Evolutionary conservation across 92 coral and sea anemone species (phyloP).

Genomic region (Zoanthus gigantus): DNA sequence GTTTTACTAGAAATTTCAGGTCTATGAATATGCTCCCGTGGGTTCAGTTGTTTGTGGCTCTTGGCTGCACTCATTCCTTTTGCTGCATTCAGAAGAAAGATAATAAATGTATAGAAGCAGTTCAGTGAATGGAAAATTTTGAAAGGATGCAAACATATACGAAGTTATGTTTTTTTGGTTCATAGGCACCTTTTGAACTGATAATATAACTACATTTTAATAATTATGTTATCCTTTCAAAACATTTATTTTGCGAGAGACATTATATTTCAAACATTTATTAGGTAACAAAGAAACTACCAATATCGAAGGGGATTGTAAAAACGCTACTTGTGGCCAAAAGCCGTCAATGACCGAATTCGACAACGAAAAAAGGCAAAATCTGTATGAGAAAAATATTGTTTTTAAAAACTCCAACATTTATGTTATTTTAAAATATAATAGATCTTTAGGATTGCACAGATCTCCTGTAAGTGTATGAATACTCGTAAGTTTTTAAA

Average conservation of each 20-base stretch:
- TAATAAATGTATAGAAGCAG: too few species aligned
- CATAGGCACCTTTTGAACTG: too few species aligned
- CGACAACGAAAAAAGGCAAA: neutral
- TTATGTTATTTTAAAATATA: neutral
- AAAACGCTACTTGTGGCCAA: neutral
- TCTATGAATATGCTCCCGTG: conserved; percentile 3
- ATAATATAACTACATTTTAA: too few species aligned
- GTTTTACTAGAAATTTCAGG: conserved; percentile 18
- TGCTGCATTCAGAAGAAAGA: neutral
- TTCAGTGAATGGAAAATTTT: too few species aligned
- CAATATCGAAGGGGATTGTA: neutral
- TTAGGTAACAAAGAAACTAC: conserved; percentile 12
- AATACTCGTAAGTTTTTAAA: conserved; percentile 1
- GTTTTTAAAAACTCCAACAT: conserved; percentile 12
- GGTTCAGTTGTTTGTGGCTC: conserved; percentile 13
- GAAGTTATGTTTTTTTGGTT: too few species aligned
- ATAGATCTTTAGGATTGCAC: neutral
- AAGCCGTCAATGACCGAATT: conserved; percentile 9
- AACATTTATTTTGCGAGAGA: neutral
- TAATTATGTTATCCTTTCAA: too few species aligned
- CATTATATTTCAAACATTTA: neutral
- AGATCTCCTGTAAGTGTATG: neutral
- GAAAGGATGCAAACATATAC: too few species aligned
- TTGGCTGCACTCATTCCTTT: neutral
- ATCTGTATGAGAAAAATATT: neutral